phyloP scores from a whole-genome alignment of 2,797 vertebrate species.

The Sebastes baramenuke region DNA sequence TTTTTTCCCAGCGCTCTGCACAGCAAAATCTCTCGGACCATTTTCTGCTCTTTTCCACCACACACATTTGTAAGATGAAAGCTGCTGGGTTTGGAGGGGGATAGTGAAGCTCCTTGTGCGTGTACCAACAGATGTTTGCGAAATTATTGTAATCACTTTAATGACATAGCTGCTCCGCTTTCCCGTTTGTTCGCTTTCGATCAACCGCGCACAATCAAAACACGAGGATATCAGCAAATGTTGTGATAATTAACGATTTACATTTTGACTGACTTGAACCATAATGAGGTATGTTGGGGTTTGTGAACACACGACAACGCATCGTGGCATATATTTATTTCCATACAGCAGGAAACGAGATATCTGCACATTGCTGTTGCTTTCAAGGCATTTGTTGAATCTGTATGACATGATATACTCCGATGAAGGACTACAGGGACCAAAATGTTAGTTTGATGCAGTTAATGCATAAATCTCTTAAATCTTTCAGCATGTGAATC shows the following conservation, averaged over 20 bases:
- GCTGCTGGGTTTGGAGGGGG: conserved; percentile 41
- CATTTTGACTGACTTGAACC: conserved; percentile 20
- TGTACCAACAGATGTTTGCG: conserved; percentile 64
- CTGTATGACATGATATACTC: neutral
- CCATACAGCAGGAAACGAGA: neutral
- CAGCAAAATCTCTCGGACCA: conserved; percentile 8
- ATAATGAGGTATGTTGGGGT: neutral
- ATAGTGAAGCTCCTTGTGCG: conserved; percentile 35
- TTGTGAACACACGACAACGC: neutral
- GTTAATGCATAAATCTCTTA: conserved; percentile 1
- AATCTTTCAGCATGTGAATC: neutral
- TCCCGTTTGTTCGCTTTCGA: conserved; percentile 48
- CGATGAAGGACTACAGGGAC: neutral
- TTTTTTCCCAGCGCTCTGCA: conserved; percentile 5
- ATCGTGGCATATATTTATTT: neutral
- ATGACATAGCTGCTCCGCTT: conserved; percentile 43
- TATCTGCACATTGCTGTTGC: neutral
- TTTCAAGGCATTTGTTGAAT: neutral
- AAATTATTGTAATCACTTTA: conserved; percentile 64
- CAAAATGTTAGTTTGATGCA: neutral
- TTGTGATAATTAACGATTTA: conserved; percentile 21
- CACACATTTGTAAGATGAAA: conserved; percentile 57
- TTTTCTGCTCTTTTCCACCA: conserved; percentile 40
- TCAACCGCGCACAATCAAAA: conserved; percentile 40
- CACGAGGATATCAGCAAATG: conserved; percentile 15